Evolutionary conservation across 2,113 vertebrate genomes (phyloP), one percentile per base, ranked within the genome.

Genomic region (Alligator sinensis): DNA sequence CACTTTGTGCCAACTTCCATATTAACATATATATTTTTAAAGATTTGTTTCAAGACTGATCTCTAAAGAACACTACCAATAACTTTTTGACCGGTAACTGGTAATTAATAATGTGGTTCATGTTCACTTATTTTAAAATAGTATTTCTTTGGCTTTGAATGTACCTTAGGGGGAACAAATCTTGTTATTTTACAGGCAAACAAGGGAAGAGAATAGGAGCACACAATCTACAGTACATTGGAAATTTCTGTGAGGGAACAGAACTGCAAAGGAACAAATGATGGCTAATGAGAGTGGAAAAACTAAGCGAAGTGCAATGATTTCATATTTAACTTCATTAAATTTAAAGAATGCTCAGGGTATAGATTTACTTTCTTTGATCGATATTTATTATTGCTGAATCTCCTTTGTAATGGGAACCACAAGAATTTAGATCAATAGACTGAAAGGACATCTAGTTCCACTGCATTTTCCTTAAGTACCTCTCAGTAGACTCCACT

Each of bases 391-490:
- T 72, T 91, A 78, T 9, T 70, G 18, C 9, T 77, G 3, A 57
- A 86, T 66, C 55, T 81, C 21, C 15, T 57, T 81, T 90, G 25
- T 54, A 85, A 81, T 1, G 66, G 15, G 63, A 92, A 63, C 13
- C 0, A 1, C 19, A 70, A n/a, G 57, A 27, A 84, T 77, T 86
- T 58, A 82, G 47, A 60, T 68, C n/a, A 87, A 3, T 87, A 85
- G 59, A 78, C 27, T 63, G 68, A 38, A 21, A 74, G 28, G 38
- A 66, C 30, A 84, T 55, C 3, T 47, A 74, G 30, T 58, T 86
- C 63, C 82, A 68, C 34, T 59, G 54, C 63, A 66, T 0, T 84
- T 91, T 92, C 82, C 93, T n/a, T 76, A 94, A 92, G 61, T 11
- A 74, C 22, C 68, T 58, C 17, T 79, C 72, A 27, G 22, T 34